These are phyloP conservation scores for Campaea margaritaria DNA, from an alignment of 2,888 invertebrate genomes.

Conservation along the genomic window DNA sequence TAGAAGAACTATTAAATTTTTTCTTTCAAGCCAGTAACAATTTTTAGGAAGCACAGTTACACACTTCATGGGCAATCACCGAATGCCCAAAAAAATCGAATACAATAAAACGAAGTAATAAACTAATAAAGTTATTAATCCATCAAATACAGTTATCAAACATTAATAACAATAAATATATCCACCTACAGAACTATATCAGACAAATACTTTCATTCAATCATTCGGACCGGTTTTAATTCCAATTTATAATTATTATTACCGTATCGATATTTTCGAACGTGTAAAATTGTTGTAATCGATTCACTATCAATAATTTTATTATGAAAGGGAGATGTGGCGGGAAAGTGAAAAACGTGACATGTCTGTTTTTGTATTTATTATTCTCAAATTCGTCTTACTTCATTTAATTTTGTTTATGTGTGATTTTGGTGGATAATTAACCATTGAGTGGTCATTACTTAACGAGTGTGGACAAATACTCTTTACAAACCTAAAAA, in stretches of 20 bases:
- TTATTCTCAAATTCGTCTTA: no score
- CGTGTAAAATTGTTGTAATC: constrained; percentile 33
- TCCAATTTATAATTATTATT: constrained; percentile 6
- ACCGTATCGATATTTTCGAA: constrained; percentile 29
- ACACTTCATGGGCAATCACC: constrained; percentile 13
- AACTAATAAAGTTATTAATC: constrained; percentile 29
- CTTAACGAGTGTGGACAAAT: no score
- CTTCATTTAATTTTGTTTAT: no score
- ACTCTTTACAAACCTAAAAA: no score
- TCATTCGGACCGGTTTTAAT: constrained; percentile 33
- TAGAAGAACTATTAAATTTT: constrained; percentile 25
- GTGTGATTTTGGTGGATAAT: no score
- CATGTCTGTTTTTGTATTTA: no score
- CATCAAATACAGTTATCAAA: constrained; percentile 30
- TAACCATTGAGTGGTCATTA: no score
- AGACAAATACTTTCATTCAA: constrained; percentile 32
- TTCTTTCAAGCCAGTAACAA: constrained; percentile 9
- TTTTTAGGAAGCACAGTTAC: constrained; percentile 17
- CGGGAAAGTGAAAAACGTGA: no score
- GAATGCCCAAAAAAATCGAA: constrained; percentile 23
- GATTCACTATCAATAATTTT: constrained; percentile 5
- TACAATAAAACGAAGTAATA: constrained; percentile 27
- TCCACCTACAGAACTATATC: constrained; percentile 29
- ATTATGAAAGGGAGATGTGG: no score
- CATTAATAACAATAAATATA: constrained; percentile 34